Evolutionary conservation across 2,797 vertebrate species (phyloP).

Genomic region (Heteromormyrus szaboi): DNA sequence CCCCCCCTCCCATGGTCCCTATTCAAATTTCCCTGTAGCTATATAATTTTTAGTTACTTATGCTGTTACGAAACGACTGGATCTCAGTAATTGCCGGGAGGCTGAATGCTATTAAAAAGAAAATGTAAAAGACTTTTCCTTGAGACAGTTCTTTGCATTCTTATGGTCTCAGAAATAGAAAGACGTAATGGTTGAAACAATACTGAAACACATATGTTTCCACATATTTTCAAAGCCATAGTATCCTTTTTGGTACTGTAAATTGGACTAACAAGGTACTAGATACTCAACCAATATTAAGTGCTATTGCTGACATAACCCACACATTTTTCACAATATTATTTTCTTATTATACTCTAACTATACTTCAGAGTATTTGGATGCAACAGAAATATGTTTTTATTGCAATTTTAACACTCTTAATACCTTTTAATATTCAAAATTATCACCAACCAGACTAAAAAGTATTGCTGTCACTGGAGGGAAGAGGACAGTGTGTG

Average conservation of each 20-base stretch:
- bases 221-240: background rate
- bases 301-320: background rate
- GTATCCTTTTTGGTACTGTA: background rate
- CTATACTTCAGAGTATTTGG: background rate
- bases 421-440: background rate
- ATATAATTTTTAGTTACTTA: background rate
- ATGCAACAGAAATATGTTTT: background rate
- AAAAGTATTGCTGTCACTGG: background rate
- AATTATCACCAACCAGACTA: background rate
- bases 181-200: background rate
- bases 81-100: conserved; percentile 10
- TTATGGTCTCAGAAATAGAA: background rate
- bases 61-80: background rate
- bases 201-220: background rate
- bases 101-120: conserved; percentile 20
- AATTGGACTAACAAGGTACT: background rate
- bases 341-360: background rate
- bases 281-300: background rate
- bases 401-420: background rate
- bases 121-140: background rate
- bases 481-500: background rate
- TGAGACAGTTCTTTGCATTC: conserved; percentile 6
- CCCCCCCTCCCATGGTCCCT: background rate
- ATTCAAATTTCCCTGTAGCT: background rate
- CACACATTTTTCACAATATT: background rate